Conservation (phyloP, 2,797 vertebrate species). For the Tokudaia muenninki region DNA sequence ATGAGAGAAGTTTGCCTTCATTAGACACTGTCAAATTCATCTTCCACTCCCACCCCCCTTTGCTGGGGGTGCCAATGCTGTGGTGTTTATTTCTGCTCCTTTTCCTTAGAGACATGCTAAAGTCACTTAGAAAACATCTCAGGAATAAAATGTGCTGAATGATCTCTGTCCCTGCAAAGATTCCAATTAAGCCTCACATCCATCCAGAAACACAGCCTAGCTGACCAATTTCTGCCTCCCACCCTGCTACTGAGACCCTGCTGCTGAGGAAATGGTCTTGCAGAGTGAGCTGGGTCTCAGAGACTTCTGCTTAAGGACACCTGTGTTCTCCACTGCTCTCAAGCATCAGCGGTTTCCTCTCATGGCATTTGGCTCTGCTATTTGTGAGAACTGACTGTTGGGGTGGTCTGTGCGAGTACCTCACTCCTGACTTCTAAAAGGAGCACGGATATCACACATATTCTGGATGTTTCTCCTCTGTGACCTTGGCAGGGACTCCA, state of each 20-base stretch:
- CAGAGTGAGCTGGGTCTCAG: not conserved
- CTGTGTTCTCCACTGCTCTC: not conserved
- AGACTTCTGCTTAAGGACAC: not conserved
- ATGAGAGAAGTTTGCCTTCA: conserved; percentile 3
- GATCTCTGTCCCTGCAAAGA: conserved; percentile 33
- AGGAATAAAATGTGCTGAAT: conserved; percentile 52
- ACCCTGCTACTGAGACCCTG: not conserved
- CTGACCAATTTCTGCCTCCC: not conserved
- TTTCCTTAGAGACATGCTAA: conserved; percentile 27
- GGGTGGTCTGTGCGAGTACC: not conserved
- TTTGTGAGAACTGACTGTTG: not conserved
- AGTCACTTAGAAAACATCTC: not conserved
- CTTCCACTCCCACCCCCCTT: not conserved
- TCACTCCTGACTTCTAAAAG: not conserved
- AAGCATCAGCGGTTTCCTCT: not conserved
- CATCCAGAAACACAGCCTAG: not conserved
- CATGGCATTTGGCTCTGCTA: not conserved
- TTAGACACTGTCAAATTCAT: not conserved
- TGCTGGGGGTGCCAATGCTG: not conserved
- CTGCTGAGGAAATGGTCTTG: not conserved
- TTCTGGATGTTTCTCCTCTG: not conserved
- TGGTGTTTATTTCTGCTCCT: conserved; percentile 53
- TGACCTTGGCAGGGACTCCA: not conserved
- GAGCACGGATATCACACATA: accelerated
- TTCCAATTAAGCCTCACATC: not conserved